Evolutionary conservation across 2,888 invertebrate genomes (phyloP), one percentile per base, ranked within the genome.

Genomic region (Calliphora vomitoria): DNA sequence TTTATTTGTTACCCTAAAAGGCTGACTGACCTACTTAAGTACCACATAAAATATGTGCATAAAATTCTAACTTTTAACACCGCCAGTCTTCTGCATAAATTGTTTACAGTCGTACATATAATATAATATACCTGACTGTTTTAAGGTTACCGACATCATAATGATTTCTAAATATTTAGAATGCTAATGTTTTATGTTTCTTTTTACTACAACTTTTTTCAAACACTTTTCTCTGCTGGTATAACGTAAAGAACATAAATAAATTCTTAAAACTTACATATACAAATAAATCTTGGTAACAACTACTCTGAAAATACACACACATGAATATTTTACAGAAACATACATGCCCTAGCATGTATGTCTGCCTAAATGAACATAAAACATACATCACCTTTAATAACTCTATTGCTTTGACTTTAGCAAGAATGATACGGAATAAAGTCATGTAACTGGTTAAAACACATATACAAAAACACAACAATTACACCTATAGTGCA

Each of bases 341-440:
- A 13, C 47, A 55, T 4, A 20, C n/a, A 53, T 20, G 5, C 4
- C 18, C 3, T 50, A n/a, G 4, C 50, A 50, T n/a, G 50, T 50
- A 10, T 50, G 50, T 50, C 15, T 50, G 0, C 3, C 50, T 44
- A 41, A 47, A 53, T 64, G 35, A 47, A 64, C 25, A 68, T 75
- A n/a, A 69, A 69, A 74, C 62, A 69, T 68, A 79, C 74, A 86
- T 79, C 78, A 86, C 80, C 80, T 66, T 74, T 86, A 83, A 83
- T 83, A 83, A 83, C 83, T 86, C 69, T 76, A 80, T 83, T 66
- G 71, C 47, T 66, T 58, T 50, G 50, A 75, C 31, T 83, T 80
- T 50, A 35, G 47, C 75, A 69, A 44, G 68, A 47, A 68, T 62
- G 20, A 41, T 71, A 3, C 53, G n/a, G n/a, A 11, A 3, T 20